Percentiles rank a stretch among this genome's conserved stretches.
Evolutionary conservation across 1,140 invertebrate species (phyloP).

Genomic region (Caenorhabditis inopinata): DNA sequence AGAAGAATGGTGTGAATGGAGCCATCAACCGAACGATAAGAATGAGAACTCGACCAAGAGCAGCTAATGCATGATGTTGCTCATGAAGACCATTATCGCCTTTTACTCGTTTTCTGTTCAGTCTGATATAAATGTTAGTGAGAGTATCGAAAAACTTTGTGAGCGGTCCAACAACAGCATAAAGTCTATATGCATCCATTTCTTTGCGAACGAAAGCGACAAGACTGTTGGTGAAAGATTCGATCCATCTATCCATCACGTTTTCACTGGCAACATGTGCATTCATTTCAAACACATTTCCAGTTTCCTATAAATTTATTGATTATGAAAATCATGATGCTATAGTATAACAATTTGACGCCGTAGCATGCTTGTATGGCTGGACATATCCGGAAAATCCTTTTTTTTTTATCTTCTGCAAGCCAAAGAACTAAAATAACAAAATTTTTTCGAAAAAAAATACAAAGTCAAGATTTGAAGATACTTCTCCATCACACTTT

Average conservation of each 20-base stretch:
- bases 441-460: too few relatives aligned
- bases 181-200: slow-evolving; percentile 86
- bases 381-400: too few relatives aligned
- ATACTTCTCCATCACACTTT: too few relatives aligned
- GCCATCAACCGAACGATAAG: slow-evolving; percentile 83
- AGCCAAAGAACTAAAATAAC: too few relatives aligned
- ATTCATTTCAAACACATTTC: slow-evolving; percentile 51
- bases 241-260: slow-evolving; percentile 94
- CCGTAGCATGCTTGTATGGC: too few relatives aligned
- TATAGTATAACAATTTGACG: too few relatives aligned
- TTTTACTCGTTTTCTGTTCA: slow-evolving; percentile 88
- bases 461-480: too few relatives aligned
- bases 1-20: slow-evolving; percentile 94
- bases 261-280: slow-evolving; percentile 71
- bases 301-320: slow-evolving; percentile 48
- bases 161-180: slow-evolving; percentile 87
- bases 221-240: slow-evolving; percentile 90
- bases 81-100: slow-evolving; percentile 71
- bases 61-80: slow-evolving; percentile 80
- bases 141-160: slow-evolving; percentile 95
- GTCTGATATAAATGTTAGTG: slow-evolving; percentile 96
- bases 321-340: too few relatives aligned
- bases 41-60: slow-evolving; percentile 83
- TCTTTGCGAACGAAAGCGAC: slow-evolving; percentile 84
- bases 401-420: too few relatives aligned